Conservation (phyloP, 2,888 invertebrate species). For the Ecliptopera silaceata region DNA sequence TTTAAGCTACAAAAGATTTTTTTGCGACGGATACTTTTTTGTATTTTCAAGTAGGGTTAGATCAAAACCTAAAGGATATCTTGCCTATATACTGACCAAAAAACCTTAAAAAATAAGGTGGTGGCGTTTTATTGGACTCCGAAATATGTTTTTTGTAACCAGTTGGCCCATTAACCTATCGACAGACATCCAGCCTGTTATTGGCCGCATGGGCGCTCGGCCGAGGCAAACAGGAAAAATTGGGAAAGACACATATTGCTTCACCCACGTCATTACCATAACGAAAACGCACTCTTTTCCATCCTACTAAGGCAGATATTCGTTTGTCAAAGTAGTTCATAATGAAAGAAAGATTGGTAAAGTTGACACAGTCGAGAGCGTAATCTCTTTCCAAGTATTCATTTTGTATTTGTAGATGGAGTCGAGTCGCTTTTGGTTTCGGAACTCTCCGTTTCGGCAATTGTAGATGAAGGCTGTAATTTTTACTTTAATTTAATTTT, state of each 20-base stretch:
- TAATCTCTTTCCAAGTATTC: constrained; percentile 60
- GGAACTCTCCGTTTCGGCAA: constrained; percentile 13
- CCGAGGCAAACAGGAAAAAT: constrained; percentile 33
- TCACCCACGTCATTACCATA: constrained; percentile 3
- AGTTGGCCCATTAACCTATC: constrained; percentile 16
- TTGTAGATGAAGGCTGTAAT: not conserved
- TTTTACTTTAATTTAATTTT: not conserved
- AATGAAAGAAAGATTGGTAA: constrained; percentile 58
- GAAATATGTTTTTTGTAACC: not conserved
- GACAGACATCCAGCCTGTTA: constrained; percentile 18
- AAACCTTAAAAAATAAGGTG: too few relatives aligned
- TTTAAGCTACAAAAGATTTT: too few relatives aligned
- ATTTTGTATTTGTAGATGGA: constrained; percentile 43
- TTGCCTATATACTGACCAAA: too few relatives aligned
- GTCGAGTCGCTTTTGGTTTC: constrained; percentile 28
- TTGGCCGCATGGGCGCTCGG: constrained; percentile 26
- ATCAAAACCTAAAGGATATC: too few relatives aligned
- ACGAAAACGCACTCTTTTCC: constrained; percentile 5
- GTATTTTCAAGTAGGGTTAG: too few relatives aligned
- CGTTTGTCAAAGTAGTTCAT: constrained; percentile 24
- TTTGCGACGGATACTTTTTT: too few relatives aligned
- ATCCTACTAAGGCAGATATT: constrained; percentile 11
- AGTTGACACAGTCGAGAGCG: constrained; percentile 56
- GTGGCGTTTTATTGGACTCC: too few relatives aligned
- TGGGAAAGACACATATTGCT: constrained; percentile 33